Conservation (phyloP, 1,140 invertebrate species). For the Drosophila kohkoa region DNA sequence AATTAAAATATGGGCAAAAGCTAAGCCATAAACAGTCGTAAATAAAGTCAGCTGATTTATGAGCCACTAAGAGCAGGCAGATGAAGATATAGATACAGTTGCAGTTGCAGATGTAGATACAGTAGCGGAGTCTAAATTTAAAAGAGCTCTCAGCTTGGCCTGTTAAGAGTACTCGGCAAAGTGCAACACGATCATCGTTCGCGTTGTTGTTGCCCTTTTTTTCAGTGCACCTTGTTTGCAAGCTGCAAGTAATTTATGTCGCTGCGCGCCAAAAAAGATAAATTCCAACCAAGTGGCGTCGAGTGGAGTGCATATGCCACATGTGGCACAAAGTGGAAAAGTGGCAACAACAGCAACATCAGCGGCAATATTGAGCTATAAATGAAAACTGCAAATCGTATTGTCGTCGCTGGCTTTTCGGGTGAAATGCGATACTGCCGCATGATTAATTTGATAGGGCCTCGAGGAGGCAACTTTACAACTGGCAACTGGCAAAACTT, state of each 20-base stretch:
- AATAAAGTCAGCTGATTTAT: conserved; percentile 67
- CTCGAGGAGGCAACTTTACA: conserved; percentile 13
- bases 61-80: conserved; percentile 47
- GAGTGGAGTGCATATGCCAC: conserved; percentile 9
- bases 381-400: conserved; percentile 54
- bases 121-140: conserved; percentile 70
- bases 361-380: conserved; percentile 68
- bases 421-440: conserved; percentile 76
- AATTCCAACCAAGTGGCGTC: conserved; percentile 58
- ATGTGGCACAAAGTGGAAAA: conserved; percentile 42
- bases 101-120: no score
- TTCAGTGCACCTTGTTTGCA: neutral
- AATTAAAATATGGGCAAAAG: conserved; percentile 72
- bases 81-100: conserved; percentile 29
- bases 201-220: neutral
- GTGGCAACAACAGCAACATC: conserved; percentile 19
- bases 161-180: conserved; percentile 4
- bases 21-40: conserved; percentile 42
- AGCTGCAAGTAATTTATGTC: conserved; percentile 72
- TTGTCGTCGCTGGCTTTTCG: conserved; percentile 32
- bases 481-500: neutral
- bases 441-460: conserved; percentile 78
- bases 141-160: conserved; percentile 56
- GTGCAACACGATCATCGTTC: neutral
- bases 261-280: conserved; percentile 68